Evolutionary conservation across 2,797 vertebrate species (phyloP), one percentile per base, ranked within the genome.

Genomic region (Huso huso): DNA sequence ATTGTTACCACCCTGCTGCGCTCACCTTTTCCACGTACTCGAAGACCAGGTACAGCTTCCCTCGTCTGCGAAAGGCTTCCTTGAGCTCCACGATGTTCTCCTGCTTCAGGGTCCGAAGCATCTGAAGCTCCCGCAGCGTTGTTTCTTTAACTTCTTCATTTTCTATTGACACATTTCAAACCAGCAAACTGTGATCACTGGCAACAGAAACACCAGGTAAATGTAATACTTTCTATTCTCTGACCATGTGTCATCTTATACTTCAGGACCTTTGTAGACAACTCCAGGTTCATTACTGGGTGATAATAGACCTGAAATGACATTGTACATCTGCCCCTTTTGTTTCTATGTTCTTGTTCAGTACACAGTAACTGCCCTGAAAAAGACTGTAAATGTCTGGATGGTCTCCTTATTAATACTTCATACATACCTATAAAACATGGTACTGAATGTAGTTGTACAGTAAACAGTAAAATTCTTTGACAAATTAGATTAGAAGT

Each of bases 61-160:
- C 96, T 81, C 96, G 87, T 77, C 96, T 84, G 71, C 96, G 92
- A 83, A 99, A 99, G 48, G 96, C 96, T 84, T 99, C 96, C 73
- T 98, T 98, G 74, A 99, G 72, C 76, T 98, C 96, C 64, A 99
- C 96, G 51, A 99, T 99, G 74, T 99, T 99, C 86, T 99, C 96
- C 79, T 99, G 96, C 81, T 98, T 98, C 79, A 99, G 91, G 49
- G 95, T 97, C 12, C 96, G 95, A 75, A 99, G 95, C 95, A 99
- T 98, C 88, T 98, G 98, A 75, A 99, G 96, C 85, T 99, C 96
- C 80, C 96, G 94, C 71, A 98, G 88, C 51, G 96, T 99, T 7
- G 96, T 99, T 85, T 98, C 96, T 86, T 98, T 98, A 79, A 99
- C 96, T 86, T 99, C 96, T 80, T 99, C 96, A 98, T 98, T 98